Evolutionary conservation across 2,888 invertebrate species (phyloP).

Genomic region (Philereme transversata): DNA sequence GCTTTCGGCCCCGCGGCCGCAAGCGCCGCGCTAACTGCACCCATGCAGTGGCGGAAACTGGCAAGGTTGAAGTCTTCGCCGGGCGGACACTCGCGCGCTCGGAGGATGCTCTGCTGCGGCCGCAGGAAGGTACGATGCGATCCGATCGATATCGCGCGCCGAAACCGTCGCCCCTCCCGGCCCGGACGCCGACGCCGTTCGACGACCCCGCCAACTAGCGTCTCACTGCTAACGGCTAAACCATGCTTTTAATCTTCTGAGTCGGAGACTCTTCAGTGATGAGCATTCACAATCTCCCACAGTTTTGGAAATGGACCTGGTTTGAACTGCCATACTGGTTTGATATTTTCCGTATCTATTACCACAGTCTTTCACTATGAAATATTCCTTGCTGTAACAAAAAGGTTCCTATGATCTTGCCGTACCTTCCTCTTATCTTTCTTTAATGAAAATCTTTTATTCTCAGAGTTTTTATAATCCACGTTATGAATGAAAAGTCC

Average conservation of each 20-base stretch:
- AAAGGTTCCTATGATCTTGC: not conserved
- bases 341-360: not conserved
- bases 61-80: constrained; percentile 90
- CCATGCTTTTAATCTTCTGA: constrained; percentile 54
- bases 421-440: not conserved
- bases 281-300: not conserved
- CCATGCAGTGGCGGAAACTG: constrained; percentile 94
- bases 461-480: not conserved
- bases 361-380: not conserved
- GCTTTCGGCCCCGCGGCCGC: constrained; percentile 78
- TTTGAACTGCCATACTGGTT: not conserved
- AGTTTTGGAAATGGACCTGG: not conserved
- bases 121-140: constrained; percentile 92
- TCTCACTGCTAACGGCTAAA: constrained; percentile 57
- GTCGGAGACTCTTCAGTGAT: constrained; percentile 15
- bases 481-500: not conserved
- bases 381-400: not conserved
- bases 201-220: constrained; percentile 71
- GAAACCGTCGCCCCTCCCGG: constrained; percentile 80
- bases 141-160: constrained; percentile 81
- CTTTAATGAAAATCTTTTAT: not conserved
- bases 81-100: constrained; percentile 87
- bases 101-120: constrained; percentile 97
- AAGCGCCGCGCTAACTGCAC: constrained; percentile 86
- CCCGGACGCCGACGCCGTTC: constrained; percentile 79